Percentiles rank a stretch among this genome's conserved stretches.
Evolutionary conservation across 2,888 invertebrate species (phyloP).

Genomic region (Rhaphigaster nebulosa): DNA sequence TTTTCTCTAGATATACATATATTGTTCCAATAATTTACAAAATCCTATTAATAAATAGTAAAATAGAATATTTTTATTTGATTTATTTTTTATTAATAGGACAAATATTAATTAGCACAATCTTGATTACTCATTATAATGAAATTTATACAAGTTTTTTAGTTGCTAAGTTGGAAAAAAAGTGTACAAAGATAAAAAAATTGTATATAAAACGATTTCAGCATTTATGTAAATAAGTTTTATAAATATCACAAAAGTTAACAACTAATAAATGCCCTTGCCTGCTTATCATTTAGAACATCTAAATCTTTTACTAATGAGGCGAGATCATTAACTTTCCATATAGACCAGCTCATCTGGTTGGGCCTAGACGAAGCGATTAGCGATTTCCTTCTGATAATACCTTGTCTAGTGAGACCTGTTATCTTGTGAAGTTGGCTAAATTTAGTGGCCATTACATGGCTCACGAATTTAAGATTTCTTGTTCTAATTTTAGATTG

Average conservation of each 20-base stretch:
- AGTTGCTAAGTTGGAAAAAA: no score
- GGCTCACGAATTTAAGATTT: not conserved
- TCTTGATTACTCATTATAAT: not conserved
- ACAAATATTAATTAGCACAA: no score
- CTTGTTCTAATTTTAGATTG: not conserved
- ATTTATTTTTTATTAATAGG: no score
- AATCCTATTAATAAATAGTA: no score
- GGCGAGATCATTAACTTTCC: not conserved
- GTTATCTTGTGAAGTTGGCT: not conserved
- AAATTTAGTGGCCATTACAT: not conserved
- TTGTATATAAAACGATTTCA: no score
- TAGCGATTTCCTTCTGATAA: not conserved
- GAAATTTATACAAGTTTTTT: no score
- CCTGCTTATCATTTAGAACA: not conserved
- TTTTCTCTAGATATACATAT: no score
- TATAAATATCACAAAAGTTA: not conserved
- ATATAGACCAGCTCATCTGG: not conserved
- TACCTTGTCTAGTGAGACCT: not conserved
- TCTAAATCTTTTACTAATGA: not conserved
- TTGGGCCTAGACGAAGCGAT: not conserved
- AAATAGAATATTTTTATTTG: no score
- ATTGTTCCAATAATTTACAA: no score
- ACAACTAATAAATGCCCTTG: not conserved
- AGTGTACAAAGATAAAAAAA: no score
- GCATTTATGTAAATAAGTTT: not conserved